Evolutionary conservation across 2,888 invertebrate species (phyloP).

Genomic region (Acleris literana): DNA sequence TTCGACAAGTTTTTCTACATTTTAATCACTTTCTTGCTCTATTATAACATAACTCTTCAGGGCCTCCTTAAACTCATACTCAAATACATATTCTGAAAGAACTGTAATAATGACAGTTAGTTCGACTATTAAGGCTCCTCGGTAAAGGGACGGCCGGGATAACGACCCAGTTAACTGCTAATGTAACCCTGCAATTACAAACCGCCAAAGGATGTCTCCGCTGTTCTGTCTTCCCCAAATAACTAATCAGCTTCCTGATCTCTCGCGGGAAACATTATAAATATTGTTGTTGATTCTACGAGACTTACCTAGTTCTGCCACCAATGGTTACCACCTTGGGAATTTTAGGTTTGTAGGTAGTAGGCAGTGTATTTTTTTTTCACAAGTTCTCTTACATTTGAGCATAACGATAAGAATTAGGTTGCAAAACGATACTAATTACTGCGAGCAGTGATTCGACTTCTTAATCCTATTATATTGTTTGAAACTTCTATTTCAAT

Average conservation of each 20-base stretch:
- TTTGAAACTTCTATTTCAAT: conserved; percentile 42
- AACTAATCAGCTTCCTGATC: conserved; percentile 15
- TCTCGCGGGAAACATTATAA: conserved; percentile 16
- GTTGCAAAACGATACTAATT: neutral
- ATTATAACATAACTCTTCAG: too few relatives aligned
- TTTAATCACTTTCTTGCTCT: too few relatives aligned
- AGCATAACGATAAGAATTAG: too few relatives aligned
- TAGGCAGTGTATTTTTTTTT: too few relatives aligned
- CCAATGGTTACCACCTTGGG: too few relatives aligned
- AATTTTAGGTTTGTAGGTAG: too few relatives aligned
- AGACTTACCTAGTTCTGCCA: too few relatives aligned
- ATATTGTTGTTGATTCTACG: conserved; percentile 3
- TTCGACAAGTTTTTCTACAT: too few relatives aligned
- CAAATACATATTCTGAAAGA: too few relatives aligned
- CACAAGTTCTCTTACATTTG: too few relatives aligned
- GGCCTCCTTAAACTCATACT: too few relatives aligned
- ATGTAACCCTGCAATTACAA: conserved; percentile 19
- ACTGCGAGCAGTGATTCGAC: neutral
- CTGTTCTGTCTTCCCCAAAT: conserved; percentile 8
- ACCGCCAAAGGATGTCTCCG: conserved; percentile 4
- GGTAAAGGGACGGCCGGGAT: conserved; percentile 1
- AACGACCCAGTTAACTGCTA: conserved; percentile 7
- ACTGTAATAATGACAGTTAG: neutral
- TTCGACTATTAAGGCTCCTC: neutral
- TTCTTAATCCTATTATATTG: conserved; percentile 45